These are phyloP conservation scores for Notodonta ziczac DNA, from an alignment of 2,888 invertebrate genomes.

Conservation along the genomic window DNA sequence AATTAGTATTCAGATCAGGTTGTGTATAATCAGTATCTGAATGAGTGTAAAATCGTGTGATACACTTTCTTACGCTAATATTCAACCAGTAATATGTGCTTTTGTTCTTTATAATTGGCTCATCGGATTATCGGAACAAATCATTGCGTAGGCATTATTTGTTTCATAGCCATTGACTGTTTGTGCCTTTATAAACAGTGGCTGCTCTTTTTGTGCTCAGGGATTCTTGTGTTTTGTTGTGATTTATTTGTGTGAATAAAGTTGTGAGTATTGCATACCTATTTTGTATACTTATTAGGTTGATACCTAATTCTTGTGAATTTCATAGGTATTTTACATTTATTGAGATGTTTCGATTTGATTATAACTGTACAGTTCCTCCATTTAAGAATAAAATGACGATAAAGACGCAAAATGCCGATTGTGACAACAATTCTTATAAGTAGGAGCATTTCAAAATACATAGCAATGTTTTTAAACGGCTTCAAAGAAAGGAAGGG, in stretches of 20 bases:
- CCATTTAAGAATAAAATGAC: too few species aligned
- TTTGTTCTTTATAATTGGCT: constrained; percentile 40
- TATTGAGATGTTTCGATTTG: too few species aligned
- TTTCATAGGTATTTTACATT: too few species aligned
- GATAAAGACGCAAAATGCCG: too few species aligned
- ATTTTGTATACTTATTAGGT: neutral
- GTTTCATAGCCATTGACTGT: neutral
- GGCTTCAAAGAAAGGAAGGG: too few species aligned
- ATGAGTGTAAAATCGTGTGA: neutral
- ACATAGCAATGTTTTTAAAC: too few species aligned
- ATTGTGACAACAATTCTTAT: too few species aligned
- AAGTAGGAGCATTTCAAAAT: too few species aligned
- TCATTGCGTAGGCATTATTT: neutral
- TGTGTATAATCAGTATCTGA: too few species aligned
- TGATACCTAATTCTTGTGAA: too few species aligned
- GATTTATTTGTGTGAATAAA: constrained; percentile 5
- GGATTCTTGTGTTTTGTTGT: neutral
- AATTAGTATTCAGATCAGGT: too few species aligned
- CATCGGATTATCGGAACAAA: constrained; percentile 15
- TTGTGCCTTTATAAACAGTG: neutral
- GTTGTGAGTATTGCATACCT: constrained; percentile 1
- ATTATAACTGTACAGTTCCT: too few species aligned
- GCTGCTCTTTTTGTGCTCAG: neutral
- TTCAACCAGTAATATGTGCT: constrained; percentile 27
- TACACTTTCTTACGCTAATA: constrained; percentile 34